phyloP scores from a whole-genome alignment of 2,797 vertebrate species.

The Pangasius mekongensis region DNA sequence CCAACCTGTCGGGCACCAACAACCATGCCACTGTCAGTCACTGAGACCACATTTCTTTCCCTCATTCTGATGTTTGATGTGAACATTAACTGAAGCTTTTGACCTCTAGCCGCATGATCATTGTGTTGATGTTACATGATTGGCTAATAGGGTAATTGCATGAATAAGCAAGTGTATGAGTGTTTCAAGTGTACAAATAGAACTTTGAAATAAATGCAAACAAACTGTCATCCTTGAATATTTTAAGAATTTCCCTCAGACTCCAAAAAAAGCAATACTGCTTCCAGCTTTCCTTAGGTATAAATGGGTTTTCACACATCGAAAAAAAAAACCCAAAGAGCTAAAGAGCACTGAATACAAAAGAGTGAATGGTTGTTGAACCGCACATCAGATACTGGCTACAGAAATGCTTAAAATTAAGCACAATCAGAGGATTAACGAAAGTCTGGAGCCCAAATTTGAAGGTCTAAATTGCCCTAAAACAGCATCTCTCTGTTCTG shows the following conservation, averaged over 20 bases:
- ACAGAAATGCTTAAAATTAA: not conserved
- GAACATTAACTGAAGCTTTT: not conserved
- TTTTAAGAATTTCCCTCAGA: not conserved
- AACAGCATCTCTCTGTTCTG: not conserved
- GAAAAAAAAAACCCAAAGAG: not conserved
- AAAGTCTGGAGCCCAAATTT: not conserved
- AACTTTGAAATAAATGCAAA: not conserved
- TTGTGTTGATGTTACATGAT: not conserved
- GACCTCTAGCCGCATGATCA: not conserved
- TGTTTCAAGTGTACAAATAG: not conserved
- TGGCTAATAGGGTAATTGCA: not conserved
- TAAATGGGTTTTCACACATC: not conserved
- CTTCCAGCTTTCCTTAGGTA: not conserved
- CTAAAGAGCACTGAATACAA: not conserved
- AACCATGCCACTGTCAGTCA: not conserved
- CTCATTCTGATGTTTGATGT: too few relatives aligned
- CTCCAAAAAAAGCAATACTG: not conserved
- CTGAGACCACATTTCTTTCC: not conserved
- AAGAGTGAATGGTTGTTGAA: not conserved
- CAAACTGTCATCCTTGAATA: not conserved
- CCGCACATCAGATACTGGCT: not conserved
- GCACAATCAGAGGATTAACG: not conserved
- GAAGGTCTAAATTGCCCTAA: not conserved
- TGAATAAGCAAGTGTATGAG: not conserved
- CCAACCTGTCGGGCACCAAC: not conserved